Conservation (phyloP, 1,140 invertebrate species). For the Nephila pilipes region DNA sequence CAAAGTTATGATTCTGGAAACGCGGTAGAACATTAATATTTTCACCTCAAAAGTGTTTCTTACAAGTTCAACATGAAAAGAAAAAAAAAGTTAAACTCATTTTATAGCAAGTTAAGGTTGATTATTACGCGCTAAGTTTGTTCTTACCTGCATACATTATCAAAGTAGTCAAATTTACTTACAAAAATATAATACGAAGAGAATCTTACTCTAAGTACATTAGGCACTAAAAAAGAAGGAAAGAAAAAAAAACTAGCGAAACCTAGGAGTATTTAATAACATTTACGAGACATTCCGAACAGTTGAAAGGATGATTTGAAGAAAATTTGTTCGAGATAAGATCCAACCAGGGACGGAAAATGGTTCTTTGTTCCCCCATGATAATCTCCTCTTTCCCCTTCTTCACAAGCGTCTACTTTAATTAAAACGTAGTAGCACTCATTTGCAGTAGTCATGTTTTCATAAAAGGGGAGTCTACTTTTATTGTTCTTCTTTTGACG, state of each 20-base stretch:
- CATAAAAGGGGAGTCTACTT: slow-evolving; percentile 50
- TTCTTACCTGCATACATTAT: too few relatives aligned
- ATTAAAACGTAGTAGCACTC: slow-evolving; percentile 53
- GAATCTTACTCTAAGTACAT: too few relatives aligned
- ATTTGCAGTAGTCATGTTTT: slow-evolving; percentile 62
- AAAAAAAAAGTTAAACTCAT: too few relatives aligned
- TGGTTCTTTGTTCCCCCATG: neutral
- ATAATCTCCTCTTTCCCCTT: neutral
- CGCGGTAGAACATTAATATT: too few relatives aligned
- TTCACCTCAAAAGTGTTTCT: too few relatives aligned
- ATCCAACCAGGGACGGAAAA: neutral
- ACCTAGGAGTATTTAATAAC: neutral
- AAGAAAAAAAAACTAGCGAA: neutral
- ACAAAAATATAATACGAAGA: too few relatives aligned
- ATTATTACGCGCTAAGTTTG: too few relatives aligned
- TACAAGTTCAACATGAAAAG: too few relatives aligned
- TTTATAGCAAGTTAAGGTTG: too few relatives aligned
- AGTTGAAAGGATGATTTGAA: neutral
- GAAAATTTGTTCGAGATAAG: neutral
- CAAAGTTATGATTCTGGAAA: too few relatives aligned
- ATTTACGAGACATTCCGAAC: neutral
- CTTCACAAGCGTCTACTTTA: slow-evolving; percentile 50
- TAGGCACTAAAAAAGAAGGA: neutral
- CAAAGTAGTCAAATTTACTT: too few relatives aligned
- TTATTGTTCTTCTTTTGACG: slow-evolving; percentile 59